These are phyloP conservation scores for Channa argus DNA, from an alignment of 2,113 vertebrate species.

Conservation along the genomic window DNA sequence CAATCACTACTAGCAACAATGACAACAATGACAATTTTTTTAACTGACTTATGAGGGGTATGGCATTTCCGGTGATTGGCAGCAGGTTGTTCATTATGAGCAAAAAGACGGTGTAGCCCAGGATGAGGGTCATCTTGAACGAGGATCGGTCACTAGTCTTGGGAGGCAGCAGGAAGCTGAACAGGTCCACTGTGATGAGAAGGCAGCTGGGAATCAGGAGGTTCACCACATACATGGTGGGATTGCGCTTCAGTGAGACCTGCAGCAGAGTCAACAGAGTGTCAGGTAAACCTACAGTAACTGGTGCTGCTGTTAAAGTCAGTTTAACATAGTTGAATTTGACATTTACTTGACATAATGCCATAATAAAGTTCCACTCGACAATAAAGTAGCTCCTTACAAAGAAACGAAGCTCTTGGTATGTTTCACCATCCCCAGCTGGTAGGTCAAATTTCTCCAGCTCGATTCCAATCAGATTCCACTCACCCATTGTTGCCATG, in stretches of 20 bases:
- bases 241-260: conserved; percentile 67
- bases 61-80: conserved; percentile 77
- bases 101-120: conserved; percentile 86
- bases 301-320: too few relatives aligned
- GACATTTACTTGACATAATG: too few relatives aligned
- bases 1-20: neutral
- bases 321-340: too few relatives aligned
- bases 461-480: conserved; percentile 69
- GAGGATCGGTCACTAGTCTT: conserved; percentile 74
- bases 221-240: conserved; percentile 81
- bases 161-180: conserved; percentile 84
- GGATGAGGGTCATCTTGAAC: conserved; percentile 86
- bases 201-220: conserved; percentile 84
- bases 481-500: conserved; percentile 80
- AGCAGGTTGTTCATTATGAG: conserved; percentile 84
- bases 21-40: neutral
- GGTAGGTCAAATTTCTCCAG: neutral
- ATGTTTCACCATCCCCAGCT: rapidly evolving
- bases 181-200: conserved; percentile 80
- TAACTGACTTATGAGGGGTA: conserved; percentile 77
- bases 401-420: conserved; percentile 47
- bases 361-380: too few relatives aligned
- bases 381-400: conserved; percentile 34
- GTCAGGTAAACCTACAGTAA: too few relatives aligned
- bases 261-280: neutral